Evolutionary conservation across 2,113 vertebrate species (phyloP).

Genomic region (Pygoscelis antarcticus): DNA sequence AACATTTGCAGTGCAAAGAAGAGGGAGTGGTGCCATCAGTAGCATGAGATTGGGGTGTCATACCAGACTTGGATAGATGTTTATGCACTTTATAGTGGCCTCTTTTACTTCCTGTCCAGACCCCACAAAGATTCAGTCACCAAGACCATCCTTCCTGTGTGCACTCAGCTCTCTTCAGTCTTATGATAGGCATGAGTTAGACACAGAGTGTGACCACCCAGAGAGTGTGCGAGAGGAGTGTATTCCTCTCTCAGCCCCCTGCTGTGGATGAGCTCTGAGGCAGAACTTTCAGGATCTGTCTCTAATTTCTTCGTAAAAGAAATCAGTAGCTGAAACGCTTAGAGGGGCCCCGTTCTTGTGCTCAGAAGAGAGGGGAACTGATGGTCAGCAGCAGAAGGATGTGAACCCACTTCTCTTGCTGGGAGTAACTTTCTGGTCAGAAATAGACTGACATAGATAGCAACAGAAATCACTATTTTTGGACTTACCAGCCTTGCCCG

Average conservation of each 20-base stretch:
- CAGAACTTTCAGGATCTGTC: not conserved
- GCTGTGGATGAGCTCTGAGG: not conserved
- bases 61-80: not conserved
- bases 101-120: no score
- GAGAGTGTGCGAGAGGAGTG: not conserved
- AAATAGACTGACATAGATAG: not conserved
- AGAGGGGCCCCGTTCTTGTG: not conserved
- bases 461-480: not conserved
- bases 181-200: rapidly evolving
- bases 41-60: not conserved
- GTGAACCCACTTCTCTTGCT: not conserved
- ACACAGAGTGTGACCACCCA: not conserved
- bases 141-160: not conserved
- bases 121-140: not conserved
- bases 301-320: not conserved
- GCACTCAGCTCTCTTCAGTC: not conserved
- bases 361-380: not conserved
- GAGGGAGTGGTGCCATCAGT: not conserved
- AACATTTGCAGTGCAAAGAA: slow-evolving; percentile 21
- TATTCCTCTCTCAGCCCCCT: no score
- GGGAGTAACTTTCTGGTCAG: not conserved
- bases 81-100: not conserved
- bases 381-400: not conserved
- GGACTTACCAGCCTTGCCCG: not conserved
- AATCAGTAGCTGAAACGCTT: not conserved